A percentile compares a stretch with the other conserved stretches of the same genome.
Conservation (phyloP, 35 echinoderm and acorn worm genomes). For the Diadema setosum region DNA sequence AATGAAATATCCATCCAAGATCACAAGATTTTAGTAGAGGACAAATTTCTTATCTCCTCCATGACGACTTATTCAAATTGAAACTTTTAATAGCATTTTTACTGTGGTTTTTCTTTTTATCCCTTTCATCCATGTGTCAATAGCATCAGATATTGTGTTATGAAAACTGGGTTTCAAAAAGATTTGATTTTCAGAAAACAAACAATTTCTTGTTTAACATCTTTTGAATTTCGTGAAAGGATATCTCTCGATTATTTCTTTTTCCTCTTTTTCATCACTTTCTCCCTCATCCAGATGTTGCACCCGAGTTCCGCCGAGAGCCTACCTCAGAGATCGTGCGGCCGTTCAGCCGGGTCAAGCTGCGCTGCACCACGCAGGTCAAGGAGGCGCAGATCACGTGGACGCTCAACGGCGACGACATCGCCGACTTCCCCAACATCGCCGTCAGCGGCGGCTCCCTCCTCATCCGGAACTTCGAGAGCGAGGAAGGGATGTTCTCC, state of each 20-base stretch:
- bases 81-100: no score
- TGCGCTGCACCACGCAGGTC: slow-evolving; percentile 67
- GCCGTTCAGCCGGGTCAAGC: slow-evolving; percentile 61
- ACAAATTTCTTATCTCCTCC: no score
- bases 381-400: slow-evolving; percentile 84
- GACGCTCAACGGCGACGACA: slow-evolving; percentile 40
- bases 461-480: slow-evolving; percentile 58
- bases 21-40: no score
- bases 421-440: slow-evolving; percentile 23
- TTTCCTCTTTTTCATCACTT: background rate
- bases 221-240: background rate
- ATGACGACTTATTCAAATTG: no score
- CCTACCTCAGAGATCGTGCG: slow-evolving; percentile 75
- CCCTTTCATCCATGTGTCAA: no score
- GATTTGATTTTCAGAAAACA: no score
- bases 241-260: background rate
- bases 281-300: slow-evolving; percentile 40
- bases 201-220: background rate
- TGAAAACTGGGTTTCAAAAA: background rate
- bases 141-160: background rate
- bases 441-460: slow-evolving; percentile 28
- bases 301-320: slow-evolving; percentile 65
- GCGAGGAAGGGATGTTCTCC: slow-evolving; percentile 24
- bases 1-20: no score
- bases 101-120: no score